Conservation (phyloP, 2,888 invertebrate species). For the Smittia sp. region DNA sequence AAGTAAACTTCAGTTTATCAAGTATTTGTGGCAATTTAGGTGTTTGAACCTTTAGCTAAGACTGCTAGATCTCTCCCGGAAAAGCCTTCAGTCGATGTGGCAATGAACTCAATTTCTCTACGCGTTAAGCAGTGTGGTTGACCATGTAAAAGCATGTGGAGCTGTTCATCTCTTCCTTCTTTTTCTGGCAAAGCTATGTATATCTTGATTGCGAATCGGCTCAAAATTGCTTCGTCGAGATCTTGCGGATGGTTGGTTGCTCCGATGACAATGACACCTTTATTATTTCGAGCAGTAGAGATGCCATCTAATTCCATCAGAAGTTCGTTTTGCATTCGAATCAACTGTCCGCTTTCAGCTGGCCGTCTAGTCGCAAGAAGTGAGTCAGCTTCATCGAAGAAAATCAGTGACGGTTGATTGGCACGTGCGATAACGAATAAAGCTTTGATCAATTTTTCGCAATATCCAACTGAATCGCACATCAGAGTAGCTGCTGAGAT, state of each 20-base stretch:
- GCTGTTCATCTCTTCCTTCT: conserved; percentile 45
- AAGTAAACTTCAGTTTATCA: too few relatives aligned
- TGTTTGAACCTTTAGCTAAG: too few relatives aligned
- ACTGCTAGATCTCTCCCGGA: conserved; percentile 91
- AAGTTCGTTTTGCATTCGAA: conserved; percentile 95
- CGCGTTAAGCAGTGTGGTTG: too few relatives aligned
- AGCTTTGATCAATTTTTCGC: conserved; percentile 95
- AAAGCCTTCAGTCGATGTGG: conserved; percentile 76
- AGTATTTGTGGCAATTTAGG: too few relatives aligned
- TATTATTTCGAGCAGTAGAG: conserved; percentile 64
- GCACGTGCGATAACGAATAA: conserved; percentile 86
- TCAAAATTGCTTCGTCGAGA: conserved; percentile 91
- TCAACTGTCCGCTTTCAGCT: conserved; percentile 89
- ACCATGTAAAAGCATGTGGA: too few relatives aligned
- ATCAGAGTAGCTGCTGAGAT: conserved; percentile 93
- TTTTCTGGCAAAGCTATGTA: conserved; percentile 90
- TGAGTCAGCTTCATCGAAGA: conserved; percentile 98
- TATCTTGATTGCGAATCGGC: conserved; percentile 87
- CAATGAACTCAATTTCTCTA: conserved; percentile 52
- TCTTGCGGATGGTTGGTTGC: conserved; percentile 98
- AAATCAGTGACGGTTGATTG: conserved; percentile 91
- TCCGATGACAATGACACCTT: conserved; percentile 86
- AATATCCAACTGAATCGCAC: conserved; percentile 97
- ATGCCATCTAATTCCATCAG: conserved; percentile 89
- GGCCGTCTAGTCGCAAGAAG: conserved; percentile 86